Base-by-base conservation (phyloP, 1,140 invertebrate species). In the Eumeta japonica region DNA sequence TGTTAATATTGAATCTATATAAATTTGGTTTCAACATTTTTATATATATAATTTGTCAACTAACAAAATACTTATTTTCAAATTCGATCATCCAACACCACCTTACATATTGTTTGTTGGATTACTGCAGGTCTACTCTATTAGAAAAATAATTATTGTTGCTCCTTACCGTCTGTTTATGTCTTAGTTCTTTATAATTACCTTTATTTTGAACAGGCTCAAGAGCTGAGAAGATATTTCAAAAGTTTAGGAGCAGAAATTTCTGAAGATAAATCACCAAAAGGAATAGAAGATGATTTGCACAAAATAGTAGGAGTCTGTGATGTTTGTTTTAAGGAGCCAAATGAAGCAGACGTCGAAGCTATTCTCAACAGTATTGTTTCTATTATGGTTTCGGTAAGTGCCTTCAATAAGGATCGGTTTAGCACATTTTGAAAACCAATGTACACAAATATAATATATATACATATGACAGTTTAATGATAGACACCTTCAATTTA, bases 231-330 rank as follows among this genome's bases (percentile, higher is more conserved):
- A 45, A 83, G 82, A 33, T 95, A 92, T 76, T 88, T 97, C 47
- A 94, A 94, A 73, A 85, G 84, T 44, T 77, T 94, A 12, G 93
- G 93, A 17, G 93, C 92, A 16, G 90, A 94, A 77, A 91, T 97
- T 49, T 90, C 90, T 2, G 88, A 90, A 57, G 90, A 95, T 61
- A 91, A 91, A 57, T 88, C 88, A 4, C 80, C 85, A 1, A 92
- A 92, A 76, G 92, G 91, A 7, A 87, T 94, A 49, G 89, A 94
- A 65, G 89, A 93, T 81, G 92, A 97, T 79, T 77, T 97, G 39
- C 88, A 93, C 61, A 92, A 97, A 73, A 94, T 97, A 46, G 94
- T 97, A 57, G 89, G 89, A 35, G 92, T 93, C 4, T 95, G 91
- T 63, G 91, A 95, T 67, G 82, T 89, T 29, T 93, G 90, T 66